Conservation (phyloP, 1,140 invertebrate species). For the Druon quercuslanigerum region DNA sequence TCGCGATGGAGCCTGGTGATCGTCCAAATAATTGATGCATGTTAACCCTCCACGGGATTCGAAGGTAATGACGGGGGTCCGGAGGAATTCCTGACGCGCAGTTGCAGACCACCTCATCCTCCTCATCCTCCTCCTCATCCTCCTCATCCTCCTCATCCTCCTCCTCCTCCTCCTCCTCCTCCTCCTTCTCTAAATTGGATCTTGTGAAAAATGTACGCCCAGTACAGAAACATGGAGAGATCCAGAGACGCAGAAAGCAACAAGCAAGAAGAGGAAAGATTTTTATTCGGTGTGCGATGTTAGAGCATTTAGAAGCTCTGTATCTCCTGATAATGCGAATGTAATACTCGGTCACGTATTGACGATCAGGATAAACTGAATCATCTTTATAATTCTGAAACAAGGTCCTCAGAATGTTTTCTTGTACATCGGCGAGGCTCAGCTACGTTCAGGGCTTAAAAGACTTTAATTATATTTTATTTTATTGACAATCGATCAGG, state of each 20-base stretch:
- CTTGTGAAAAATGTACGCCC: constrained; percentile 24
- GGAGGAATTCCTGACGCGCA: constrained; percentile 20
- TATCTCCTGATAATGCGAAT: not conserved
- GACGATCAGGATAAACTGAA: not conserved
- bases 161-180: constrained; percentile 16
- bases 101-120: constrained; percentile 20
- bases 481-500: too few species aligned
- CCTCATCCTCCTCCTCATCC: not conserved
- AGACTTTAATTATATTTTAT: too few species aligned
- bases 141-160: too few species aligned
- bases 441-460: not conserved
- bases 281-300: not conserved
- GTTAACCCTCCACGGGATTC: constrained; percentile 29
- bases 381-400: not conserved
- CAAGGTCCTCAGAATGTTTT: not conserved
- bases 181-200: constrained; percentile 21
- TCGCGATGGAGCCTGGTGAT: not conserved
- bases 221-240: not conserved
- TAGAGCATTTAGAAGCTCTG: constrained; percentile 24
- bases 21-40: constrained; percentile 29
- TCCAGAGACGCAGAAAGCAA: not conserved
- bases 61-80: constrained; percentile 24
- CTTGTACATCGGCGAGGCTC: not conserved
- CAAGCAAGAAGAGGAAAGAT: not conserved
- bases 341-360: constrained; percentile 11